phyloP scores from a whole-genome alignment of 2,113 vertebrate genomes.

The Marcusenius ussheri region DNA sequence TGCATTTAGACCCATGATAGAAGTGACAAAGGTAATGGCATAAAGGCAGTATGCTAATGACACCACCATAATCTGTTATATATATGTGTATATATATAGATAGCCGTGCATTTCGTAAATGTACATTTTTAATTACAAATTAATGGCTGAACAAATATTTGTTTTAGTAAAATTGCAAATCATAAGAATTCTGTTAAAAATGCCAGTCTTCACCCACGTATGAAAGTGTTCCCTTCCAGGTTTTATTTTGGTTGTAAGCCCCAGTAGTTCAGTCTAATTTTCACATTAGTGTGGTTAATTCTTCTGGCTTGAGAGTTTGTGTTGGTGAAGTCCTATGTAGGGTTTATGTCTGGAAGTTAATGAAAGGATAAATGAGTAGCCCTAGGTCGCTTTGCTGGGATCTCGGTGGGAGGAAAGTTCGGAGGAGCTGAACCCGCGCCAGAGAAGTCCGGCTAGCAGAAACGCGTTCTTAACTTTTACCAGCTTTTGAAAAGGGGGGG shows the following conservation, averaged over 20 bases:
- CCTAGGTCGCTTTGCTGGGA: background rate
- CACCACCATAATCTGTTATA: background rate
- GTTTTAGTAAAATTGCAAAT: background rate
- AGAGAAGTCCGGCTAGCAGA: background rate
- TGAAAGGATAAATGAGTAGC: background rate
- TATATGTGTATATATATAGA: background rate
- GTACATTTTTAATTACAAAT: background rate
- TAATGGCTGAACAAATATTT: background rate
- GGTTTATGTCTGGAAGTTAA: conserved; percentile 7
- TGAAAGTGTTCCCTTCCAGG: background rate
- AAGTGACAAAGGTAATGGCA: background rate
- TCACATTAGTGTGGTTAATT: conserved; percentile 7
- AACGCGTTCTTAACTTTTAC: background rate
- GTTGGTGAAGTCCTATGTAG: background rate
- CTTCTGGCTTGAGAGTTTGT: background rate
- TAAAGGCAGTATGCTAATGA: background rate
- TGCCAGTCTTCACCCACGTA: background rate
- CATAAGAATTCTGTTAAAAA: background rate
- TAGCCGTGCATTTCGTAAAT: background rate
- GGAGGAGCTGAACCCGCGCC: background rate
- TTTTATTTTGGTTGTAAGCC: background rate
- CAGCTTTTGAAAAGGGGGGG: background rate
- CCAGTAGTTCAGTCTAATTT: background rate
- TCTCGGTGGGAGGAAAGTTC: background rate
- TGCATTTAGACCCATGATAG: background rate